Base-by-base conservation (phyloP, 2,113 vertebrate species). In the Corythornis madagascariensis region DNA sequence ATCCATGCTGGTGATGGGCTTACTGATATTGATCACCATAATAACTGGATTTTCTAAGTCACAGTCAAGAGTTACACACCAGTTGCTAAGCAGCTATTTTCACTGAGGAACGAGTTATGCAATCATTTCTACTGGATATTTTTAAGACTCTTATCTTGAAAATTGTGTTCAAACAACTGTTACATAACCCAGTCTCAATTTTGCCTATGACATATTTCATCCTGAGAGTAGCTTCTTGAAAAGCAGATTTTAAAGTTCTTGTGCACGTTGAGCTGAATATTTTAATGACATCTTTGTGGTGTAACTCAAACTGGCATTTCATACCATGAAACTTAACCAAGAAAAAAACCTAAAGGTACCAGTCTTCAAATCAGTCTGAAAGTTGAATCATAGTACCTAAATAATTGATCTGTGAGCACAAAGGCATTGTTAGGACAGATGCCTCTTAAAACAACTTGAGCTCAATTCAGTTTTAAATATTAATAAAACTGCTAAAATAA, bases 21-120 rank as follows among this genome's bases (percentile, higher is more conserved):
- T 60, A 43, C 40, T 15, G 22, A 53, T 88, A 75, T 8, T n/a
- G 64, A 92, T 94, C 61, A 76, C 78, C 22, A 7, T 82, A 84
- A 94, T 86, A 88, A 67, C 80, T 73, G 72, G 11, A 16, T 33
- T 67, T 92, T 91, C 73, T 66, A 90, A 65, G n/a, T 40, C 63
- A 67, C 45, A 65, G 65, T 81, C 88, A 95, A 90, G 67, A 79
- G 31, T 71, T 85, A 33, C 59, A 56, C 2, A 11, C 6, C 33
- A 74, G 25, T 38, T 47, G 63, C 25, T 67, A 50, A 81, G 47
- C 33, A 79, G 84, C 31, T 35, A 35, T 17, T 55, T 92, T 50
- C 15, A 3, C 19, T n/a, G 66, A 77, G 47, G 3, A 85, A 20
- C 19, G 77, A 91, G n/a, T 33, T 87, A 91, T 47, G 25, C 16